Base-by-base conservation (phyloP, 2,797 vertebrate species). In the Propithecus deckenii region DNA sequence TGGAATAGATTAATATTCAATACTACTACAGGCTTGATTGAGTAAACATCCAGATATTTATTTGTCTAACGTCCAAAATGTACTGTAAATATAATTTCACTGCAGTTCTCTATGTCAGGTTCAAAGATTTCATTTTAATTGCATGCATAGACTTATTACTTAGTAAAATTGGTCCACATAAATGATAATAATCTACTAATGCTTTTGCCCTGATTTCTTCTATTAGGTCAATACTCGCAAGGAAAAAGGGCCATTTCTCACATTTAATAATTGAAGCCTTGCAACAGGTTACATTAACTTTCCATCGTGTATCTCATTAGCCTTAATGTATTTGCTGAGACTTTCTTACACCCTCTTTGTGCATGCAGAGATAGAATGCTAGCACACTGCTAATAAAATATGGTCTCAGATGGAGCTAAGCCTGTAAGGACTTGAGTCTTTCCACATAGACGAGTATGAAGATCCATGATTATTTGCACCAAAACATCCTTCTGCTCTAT, bases 191-290 rank as follows among this genome's bases (percentile, higher is more conserved):
- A 84, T 72, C 52, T 78, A 10, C 41, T 52, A 74, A 61, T 86
- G 71, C 8, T 89, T 95, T 94, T 65, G 46, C 87, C 28, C 38
- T 93, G 79, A 78, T 89, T 85, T 92, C 93, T 86, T 91, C 57
- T 79, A 38, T 95, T 14, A 78, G 41, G 38, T 71, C n/a, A 94
- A 30, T 76, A 59, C 35, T 93, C 86, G 35, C 25, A 30, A 32
- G 11, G 5, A 41, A 32, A 69, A 63, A 32, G 9, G 15, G n/a
- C 4, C 6, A 85, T 48, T 88, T 87, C 50, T 85, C 25, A 74
- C 23, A 52, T 78, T 84, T 92, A 92, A 85, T 86, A 93, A 85
- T 86, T 92, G 85, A 92, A 92, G 28, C 38, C n/a, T 84, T 78
- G 22, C 48, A 88, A n/a, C 20, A 52, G 79, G 55, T 38, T 79